Evolutionary conservation across 2,797 vertebrate genomes (phyloP).

Genomic region (Gymnoscopelus braueri): DNA sequence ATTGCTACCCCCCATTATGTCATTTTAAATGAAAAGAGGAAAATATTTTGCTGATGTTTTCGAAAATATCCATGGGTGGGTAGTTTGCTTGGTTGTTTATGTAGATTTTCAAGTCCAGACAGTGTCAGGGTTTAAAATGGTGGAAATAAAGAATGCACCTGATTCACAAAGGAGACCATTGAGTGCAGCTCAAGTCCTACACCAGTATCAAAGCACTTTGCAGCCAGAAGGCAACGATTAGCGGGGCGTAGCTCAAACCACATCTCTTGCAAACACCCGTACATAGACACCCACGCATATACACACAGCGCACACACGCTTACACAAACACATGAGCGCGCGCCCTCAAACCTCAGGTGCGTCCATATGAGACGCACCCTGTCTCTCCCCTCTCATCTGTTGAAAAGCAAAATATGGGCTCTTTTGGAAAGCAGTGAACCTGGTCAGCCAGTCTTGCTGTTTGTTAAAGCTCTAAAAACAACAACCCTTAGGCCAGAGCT

Average conservation of each 20-base stretch:
- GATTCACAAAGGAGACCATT: conserved; percentile 79
- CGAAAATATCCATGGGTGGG: conserved; percentile 19
- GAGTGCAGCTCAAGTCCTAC: conserved; percentile 61
- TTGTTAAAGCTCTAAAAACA: conserved; percentile 41
- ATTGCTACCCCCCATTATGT: no score
- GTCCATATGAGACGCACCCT: conserved; percentile 72
- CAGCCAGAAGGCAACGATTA: conserved; percentile 80
- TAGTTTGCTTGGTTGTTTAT: conserved; percentile 53
- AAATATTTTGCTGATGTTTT: conserved; percentile 9
- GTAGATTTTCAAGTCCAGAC: conserved; percentile 72
- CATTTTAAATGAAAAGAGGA: conserved; percentile 23
- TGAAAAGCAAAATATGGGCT: conserved; percentile 65
- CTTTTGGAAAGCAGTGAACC: conserved; percentile 38
- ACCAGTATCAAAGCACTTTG: conserved; percentile 71
- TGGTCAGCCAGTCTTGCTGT: conserved; percentile 23
- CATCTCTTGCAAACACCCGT: conserved; percentile 68
- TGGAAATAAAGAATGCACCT: conserved; percentile 72
- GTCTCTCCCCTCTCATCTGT: conserved; percentile 45
- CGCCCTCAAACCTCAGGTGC: conserved; percentile 74
- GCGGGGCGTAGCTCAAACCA: conserved; percentile 79
- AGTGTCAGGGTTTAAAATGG: conserved; percentile 58
- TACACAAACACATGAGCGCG: conserved; percentile 8
- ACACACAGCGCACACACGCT: conserved; percentile 25
- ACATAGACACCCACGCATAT: conserved; percentile 44
- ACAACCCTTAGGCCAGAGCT: conserved; percentile 38